These are phyloP conservation scores for Phymanthus crucifer DNA, from an alignment of 92 coral and sea anemone species.

Conservation along the genomic window DNA sequence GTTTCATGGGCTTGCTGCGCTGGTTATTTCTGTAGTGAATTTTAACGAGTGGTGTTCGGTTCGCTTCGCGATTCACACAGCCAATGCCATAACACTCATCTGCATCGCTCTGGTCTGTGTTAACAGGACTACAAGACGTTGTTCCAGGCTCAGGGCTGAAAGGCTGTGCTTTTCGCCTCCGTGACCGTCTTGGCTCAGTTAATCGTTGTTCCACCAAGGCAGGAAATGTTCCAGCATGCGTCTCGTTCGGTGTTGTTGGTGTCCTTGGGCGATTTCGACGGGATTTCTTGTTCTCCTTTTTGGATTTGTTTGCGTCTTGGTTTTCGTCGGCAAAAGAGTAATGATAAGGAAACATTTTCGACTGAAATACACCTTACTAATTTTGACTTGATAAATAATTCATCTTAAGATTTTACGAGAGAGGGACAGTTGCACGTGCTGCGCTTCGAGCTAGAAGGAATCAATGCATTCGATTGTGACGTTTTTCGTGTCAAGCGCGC, in stretches of 20 bases:
- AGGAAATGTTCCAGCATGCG: slow-evolving; percentile 45
- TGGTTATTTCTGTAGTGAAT: not conserved
- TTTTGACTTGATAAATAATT: not conserved
- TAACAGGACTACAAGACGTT: slow-evolving; percentile 38
- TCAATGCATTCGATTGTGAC: not conserved
- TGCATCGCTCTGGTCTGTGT: slow-evolving; percentile 43
- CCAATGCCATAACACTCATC: slow-evolving; percentile 30
- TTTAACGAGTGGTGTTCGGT: not conserved
- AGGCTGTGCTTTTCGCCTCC: slow-evolving; percentile 36
- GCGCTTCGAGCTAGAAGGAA: not conserved
- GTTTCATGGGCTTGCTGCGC: slow-evolving; percentile 14
- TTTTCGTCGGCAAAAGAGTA: slow-evolving; percentile 18
- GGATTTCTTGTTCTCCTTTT: slow-evolving; percentile 42
- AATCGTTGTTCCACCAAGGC: slow-evolving; percentile 46
- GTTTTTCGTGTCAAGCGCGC: not conserved
- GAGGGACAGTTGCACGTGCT: too few species aligned
- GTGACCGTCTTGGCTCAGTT: slow-evolving; percentile 33
- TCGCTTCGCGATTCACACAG: slow-evolving; percentile 18
- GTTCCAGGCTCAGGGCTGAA: slow-evolving; percentile 40
- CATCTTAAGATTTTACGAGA: too few species aligned
- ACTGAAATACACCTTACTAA: not conserved
- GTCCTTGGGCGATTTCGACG: slow-evolving; percentile 33
- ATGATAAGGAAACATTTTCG: slow-evolving; percentile 39
- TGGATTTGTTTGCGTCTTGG: slow-evolving; percentile 22
- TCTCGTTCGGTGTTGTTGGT: slow-evolving; percentile 25